Conservation (phyloP, 2,888 invertebrate genomes). For the Belgica antarctica region DNA sequence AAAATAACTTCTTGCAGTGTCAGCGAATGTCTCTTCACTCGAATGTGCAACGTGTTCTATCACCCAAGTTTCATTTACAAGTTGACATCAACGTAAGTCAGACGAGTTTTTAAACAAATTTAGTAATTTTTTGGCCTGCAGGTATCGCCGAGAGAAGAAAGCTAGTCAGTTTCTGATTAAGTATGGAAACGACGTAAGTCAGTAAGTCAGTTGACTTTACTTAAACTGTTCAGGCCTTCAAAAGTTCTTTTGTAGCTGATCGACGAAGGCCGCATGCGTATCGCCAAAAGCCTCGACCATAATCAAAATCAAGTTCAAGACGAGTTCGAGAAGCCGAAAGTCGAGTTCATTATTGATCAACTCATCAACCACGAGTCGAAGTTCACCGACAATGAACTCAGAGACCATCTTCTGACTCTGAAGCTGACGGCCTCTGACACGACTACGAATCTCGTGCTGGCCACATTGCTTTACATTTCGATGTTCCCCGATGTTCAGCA, state of each 20-base stretch:
- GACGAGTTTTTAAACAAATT: not conserved
- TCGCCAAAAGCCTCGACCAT: not conserved
- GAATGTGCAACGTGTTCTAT: not conserved
- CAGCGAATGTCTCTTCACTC: not conserved
- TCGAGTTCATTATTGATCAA: not conserved
- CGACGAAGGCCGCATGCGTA: not conserved
- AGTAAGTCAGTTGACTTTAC: no score
- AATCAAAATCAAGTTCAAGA: no score
- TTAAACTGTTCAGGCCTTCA: not conserved
- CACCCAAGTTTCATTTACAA: not conserved
- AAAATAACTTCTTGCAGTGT: not conserved
- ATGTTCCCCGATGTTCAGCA: not conserved
- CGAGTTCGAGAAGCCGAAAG: no score
- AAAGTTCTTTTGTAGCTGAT: not conserved
- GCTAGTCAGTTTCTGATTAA: not conserved
- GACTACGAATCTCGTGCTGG: not conserved
- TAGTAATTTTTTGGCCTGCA: not conserved
- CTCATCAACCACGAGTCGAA: slow-evolving; percentile 1
- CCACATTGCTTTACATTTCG: not conserved
- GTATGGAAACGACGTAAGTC: slow-evolving; percentile 1
- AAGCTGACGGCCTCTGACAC: slow-evolving; percentile 27
- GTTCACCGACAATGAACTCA: not conserved
- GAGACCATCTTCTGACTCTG: slow-evolving; percentile 7
- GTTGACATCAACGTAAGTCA: not conserved
- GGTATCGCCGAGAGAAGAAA: not conserved